phyloP scores from a whole-genome alignment of 2,888 invertebrate genomes.

The Sylvicola cinctus region DNA sequence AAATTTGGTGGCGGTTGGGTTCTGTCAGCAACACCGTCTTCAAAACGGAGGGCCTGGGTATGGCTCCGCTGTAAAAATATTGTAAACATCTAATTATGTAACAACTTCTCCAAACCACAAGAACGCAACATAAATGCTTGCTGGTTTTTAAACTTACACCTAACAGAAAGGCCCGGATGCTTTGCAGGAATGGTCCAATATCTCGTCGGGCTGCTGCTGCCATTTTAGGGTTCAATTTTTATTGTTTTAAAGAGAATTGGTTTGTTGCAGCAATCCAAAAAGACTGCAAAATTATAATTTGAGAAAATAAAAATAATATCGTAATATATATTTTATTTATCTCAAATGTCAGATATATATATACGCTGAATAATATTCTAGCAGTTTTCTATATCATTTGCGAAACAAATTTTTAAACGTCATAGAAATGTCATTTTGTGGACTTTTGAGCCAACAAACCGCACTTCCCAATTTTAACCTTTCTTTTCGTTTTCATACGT shows the following conservation, averaged over 20 bases:
- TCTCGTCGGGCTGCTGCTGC: conserved; percentile 34
- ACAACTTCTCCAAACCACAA: background rate
- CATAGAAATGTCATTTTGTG: too few relatives aligned
- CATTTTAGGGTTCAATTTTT: conserved; percentile 8
- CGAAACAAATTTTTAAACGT: too few relatives aligned
- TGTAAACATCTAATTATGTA: conserved; percentile 1
- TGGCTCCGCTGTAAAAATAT: conserved; percentile 17
- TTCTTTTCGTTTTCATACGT: too few relatives aligned
- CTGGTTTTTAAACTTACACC: conserved; percentile 29
- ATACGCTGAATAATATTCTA: too few relatives aligned
- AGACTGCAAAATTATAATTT: too few relatives aligned
- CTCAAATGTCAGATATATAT: too few relatives aligned
- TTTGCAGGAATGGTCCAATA: conserved; percentile 39
- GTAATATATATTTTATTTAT: too few relatives aligned
- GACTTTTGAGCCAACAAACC: background rate
- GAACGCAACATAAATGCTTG: background rate
- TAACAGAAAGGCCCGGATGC: conserved; percentile 40
- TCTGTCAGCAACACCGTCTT: conserved; percentile 42
- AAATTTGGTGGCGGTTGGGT: conserved; percentile 63
- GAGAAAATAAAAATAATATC: too few relatives aligned
- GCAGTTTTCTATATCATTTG: too few relatives aligned
- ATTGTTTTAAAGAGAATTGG: too few relatives aligned
- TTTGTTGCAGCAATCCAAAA: too few relatives aligned
- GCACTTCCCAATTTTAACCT: too few relatives aligned
- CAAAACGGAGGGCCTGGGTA: conserved; percentile 41